Base-by-base conservation (phyloP, 2,888 invertebrate genomes). In the Heliconius aoede region DNA sequence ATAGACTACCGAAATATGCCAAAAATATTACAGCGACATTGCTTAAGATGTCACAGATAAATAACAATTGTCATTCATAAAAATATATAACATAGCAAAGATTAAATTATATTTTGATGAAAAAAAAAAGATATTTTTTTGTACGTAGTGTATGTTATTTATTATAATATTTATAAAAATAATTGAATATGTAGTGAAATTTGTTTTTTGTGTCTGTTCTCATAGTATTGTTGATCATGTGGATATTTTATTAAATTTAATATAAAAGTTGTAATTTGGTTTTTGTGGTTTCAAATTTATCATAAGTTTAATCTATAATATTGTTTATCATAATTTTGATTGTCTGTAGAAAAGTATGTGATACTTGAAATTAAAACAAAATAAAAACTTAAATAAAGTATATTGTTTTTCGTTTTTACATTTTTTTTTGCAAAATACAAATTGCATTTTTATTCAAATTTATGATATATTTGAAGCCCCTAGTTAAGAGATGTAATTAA, bases 171-270 rank as follows among this genome's bases (percentile, higher is more conserved):
- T 72, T 76, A 67, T 78, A 51, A 69, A 28, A 72, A 76, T 78
- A 74, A 65, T 73, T 75, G 30, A 55, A 75, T 79, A 67, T 76
- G 74, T 80, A 80, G 76, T 76, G 71, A 78, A 76, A 79, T 69
- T 79, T 81, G 81, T 82, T 82, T 73, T 78, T 75, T 67, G 61
- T 78, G 75, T 78, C 76, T 72, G 72, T 80, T 77, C 67, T 74
- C 65, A 24, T 24, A 36, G 40, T 40, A 79, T 81, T 81, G 82
- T 82, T 82, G 79, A 80, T 79, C 68, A 79, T 82, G 80, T 81
- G 60, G 64, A 82, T 80, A 82, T 80, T 82, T 78, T 82, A 82
- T 81, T 80, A 72, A 79, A 80, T 79, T 79, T 75, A 78, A 76
- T 74, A 76, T 77, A 61, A 69, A 73, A 78, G 69, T 72, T 73